These are phyloP conservation scores for Campoplex capitator DNA, from an alignment of 2,888 invertebrate species.

Conservation along the genomic window DNA sequence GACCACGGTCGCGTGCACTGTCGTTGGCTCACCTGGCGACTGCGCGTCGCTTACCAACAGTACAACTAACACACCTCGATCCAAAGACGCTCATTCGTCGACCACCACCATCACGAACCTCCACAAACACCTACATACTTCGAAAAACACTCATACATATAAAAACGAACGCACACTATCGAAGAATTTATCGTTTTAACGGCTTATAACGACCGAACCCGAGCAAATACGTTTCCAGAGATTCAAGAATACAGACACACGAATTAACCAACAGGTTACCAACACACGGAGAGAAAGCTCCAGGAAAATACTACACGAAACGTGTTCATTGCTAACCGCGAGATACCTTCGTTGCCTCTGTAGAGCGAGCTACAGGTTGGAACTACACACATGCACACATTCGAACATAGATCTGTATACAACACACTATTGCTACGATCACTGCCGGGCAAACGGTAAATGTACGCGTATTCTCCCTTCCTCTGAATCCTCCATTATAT, in stretches of 20 bases:
- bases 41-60: conserved; percentile 76
- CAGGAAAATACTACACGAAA: conserved; percentile 19
- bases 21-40: conserved; percentile 83
- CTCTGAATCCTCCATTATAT: neutral
- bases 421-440: conserved; percentile 35
- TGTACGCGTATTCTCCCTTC: conserved; percentile 30
- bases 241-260: conserved; percentile 11
- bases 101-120: conserved; percentile 28
- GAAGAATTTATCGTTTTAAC: conserved; percentile 18
- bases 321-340: conserved; percentile 32
- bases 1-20: conserved; percentile 74
- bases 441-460: conserved; percentile 58
- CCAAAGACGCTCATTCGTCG: conserved; percentile 57
- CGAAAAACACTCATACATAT: neutral
- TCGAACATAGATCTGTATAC: neutral
- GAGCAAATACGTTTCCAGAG: conserved; percentile 8
- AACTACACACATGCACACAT: neutral
- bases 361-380: conserved; percentile 36
- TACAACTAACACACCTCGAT: conserved; percentile 56
- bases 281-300: conserved; percentile 13
- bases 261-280: conserved; percentile 11
- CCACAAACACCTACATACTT: neutral
- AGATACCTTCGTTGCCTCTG: neutral
- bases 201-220: conserved; percentile 9
- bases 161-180: neutral